Evolutionary conservation across 2,113 vertebrate genomes (phyloP), one percentile per base, ranked within the genome.

Genomic region (Trichechus manatus): DNA sequence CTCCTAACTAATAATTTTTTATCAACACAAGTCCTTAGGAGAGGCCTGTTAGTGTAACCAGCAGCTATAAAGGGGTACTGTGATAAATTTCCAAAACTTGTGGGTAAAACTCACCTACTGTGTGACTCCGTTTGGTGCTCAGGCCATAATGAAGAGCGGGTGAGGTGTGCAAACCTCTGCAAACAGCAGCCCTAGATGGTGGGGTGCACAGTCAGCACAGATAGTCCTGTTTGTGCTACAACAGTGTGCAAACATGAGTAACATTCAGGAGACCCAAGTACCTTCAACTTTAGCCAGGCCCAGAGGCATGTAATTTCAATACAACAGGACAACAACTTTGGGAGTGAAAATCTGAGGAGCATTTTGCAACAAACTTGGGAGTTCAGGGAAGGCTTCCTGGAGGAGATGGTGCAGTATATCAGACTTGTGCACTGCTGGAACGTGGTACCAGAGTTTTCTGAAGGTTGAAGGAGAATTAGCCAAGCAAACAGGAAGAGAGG

Each of bases 281-380:
- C 15, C 75, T 92, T 66, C 63, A 1, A 9, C 29, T 15, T 39
- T 7, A 87, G n/a, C 5, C 75, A 47, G 72, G 79, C 44, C 5
- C 56, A 47, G 79, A 39, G 61, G 47, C 11, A 0, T 33, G 31
- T 19, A 20, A 9, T n/a, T 74, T 78, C 25, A 36, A 89, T 13
- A 1, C 0, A 44, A 31, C 0, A 78, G 10, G 59, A 27, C n/a
- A 2, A 14, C 27, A n/a, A 29, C 63, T 70, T 25, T 1, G 39
- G n/a, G 20, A 90, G 36, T n/a, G 50, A 56, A 93, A 20, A 25
- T 33, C 59, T 9, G 2, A 77, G 31, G 20, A 6, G 1, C 17
- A 27, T 56, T 63, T 53, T 50, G 15, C 68, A 39, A 81, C 83
- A 59, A 53, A 50, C 61, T n/a, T n/a, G 11, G 23, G 70, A 56